phyloP scores from a whole-genome alignment of 2,888 invertebrate species.

The Trissolcus brochymenae region DNA sequence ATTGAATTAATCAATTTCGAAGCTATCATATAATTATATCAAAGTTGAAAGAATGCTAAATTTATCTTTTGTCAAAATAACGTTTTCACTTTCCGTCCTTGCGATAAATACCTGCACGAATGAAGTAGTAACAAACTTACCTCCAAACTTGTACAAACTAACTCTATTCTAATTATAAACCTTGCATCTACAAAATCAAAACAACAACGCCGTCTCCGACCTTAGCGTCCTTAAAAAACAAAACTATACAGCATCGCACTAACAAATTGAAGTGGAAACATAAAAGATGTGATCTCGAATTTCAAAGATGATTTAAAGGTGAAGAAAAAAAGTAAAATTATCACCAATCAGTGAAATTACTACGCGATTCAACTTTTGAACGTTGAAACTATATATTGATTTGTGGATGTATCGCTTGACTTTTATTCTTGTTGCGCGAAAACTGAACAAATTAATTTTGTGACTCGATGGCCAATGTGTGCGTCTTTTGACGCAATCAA shows the following conservation, averaged over 20 bases:
- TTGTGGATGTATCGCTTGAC: no score
- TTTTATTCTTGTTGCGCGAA: no score
- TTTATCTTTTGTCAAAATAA: no score
- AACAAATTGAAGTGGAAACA: constrained; percentile 23
- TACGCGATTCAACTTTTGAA: no score
- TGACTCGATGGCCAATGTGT: background rate
- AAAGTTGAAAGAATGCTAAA: no score
- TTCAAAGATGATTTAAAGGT: no score
- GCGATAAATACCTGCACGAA: constrained; percentile 30
- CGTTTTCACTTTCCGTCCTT: no score
- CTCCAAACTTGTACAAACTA: constrained; percentile 69
- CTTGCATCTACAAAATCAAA: constrained; percentile 75
- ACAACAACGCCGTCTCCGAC: constrained; percentile 70
- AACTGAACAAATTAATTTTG: background rate
- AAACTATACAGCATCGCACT: constrained; percentile 2
- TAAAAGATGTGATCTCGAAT: background rate
- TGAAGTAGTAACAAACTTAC: constrained; percentile 68
- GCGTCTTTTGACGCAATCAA: background rate
- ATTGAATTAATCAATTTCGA: no score
- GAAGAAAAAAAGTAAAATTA: no score
- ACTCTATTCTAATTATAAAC: constrained; percentile 70
- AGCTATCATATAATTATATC: no score
- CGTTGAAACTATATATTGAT: no score
- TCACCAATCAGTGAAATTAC: background rate
- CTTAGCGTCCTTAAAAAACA: constrained; percentile 28